Evolutionary conservation across 2,113 vertebrate species (phyloP), one percentile per base, ranked within the genome.

Genomic region (Chaetorhynchus papuensis): DNA sequence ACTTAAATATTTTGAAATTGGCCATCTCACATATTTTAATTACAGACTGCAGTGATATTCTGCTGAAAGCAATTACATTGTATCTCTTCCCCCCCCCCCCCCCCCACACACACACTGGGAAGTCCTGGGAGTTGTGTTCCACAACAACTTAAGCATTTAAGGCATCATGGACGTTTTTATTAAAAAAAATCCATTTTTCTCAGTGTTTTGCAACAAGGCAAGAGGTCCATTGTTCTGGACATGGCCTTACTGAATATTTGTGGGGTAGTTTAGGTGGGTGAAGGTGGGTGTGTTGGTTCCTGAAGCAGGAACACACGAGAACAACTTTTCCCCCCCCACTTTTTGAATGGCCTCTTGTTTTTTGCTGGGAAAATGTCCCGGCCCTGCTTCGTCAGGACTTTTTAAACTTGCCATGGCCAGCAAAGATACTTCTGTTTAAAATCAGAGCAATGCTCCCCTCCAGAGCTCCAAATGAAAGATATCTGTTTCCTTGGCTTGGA

Each of bases 1-100:
- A 91, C 85, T 97, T 94, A 94, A 89, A 90, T 74, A 76, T 39
- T 88, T 69, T 61, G 85, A 83, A 97, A 80, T 89, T 70, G 30
- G 33, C 82, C 63, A 95, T 60, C 59, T 93, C 83, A 68, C 86
- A 13, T 89, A 52, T 89, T 95, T 96, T 91, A 96, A 96, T 97
- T 80, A 93, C 9, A 91, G 68, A 17, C 87, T 59, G 15, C 71
- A 92, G 90, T 77, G 57, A 44, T 64, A 82, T 81, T 96, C 97
- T 92, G 93, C 96, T 87, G 96, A 97, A 91, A 97, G 97, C 90
- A 95, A 96, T 94, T 93, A 85, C 13, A 10, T 17, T 61, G 66
- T 15, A 76, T 78, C 57, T 96, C 93, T 85, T 94, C 93, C 83
- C 94, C 65, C 96, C 92, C 91, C 66, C 95, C 92, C 91, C 87